Conservation (phyloP, 1,140 invertebrate genomes). For the Drosophila pruinosa region DNA sequence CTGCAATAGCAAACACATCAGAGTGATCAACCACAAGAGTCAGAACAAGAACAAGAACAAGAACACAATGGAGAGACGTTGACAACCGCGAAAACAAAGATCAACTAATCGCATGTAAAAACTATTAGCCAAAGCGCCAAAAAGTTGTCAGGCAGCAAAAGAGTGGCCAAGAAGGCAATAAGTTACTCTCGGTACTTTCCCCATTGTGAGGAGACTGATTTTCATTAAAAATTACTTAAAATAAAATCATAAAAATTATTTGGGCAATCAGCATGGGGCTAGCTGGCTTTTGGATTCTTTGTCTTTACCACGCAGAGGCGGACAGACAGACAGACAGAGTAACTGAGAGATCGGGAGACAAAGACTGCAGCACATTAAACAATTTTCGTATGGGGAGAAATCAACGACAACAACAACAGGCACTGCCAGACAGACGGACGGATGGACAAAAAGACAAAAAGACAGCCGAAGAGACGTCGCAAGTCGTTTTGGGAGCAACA, state of each 20-base stretch:
- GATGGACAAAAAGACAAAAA: background rate
- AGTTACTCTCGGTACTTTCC: background rate
- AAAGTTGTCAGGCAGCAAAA: slow-evolving; percentile 41
- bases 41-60: background rate
- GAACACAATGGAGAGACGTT: slow-evolving; percentile 44
- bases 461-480: background rate
- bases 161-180: background rate
- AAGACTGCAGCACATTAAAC: slow-evolving; percentile 65
- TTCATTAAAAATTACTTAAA: slow-evolving; percentile 78
- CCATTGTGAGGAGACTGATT: slow-evolving; percentile 49
- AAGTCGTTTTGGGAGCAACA: slow-evolving; percentile 56
- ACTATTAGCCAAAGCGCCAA: slow-evolving; percentile 77
- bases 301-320: slow-evolving; percentile 39
- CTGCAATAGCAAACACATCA: slow-evolving; percentile 28
- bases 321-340: background rate
- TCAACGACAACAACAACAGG: slow-evolving; percentile 31
- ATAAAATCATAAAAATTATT: slow-evolving; percentile 70
- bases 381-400: slow-evolving; percentile 56
- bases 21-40: slow-evolving; percentile 1
- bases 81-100: slow-evolving; percentile 51
- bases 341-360: slow-evolving; percentile 39
- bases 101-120: slow-evolving; percentile 76
- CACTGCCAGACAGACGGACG: background rate
- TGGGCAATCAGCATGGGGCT: slow-evolving; percentile 59
- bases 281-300: slow-evolving; percentile 17